phyloP scores from a whole-genome alignment of 2,888 invertebrate species.

The Arge pagana region DNA sequence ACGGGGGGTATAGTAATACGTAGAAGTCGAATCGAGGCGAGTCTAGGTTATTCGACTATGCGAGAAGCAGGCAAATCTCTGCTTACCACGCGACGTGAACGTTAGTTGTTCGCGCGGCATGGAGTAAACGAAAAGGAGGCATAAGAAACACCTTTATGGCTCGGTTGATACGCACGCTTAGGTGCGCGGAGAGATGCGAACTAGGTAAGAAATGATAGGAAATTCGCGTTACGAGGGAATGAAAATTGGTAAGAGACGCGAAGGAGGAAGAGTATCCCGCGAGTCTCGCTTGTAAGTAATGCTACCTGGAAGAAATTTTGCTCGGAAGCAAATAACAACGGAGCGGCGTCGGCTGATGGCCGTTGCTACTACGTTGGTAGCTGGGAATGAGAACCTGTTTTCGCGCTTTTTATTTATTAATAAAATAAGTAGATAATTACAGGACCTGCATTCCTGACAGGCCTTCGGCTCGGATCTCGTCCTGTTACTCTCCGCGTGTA shows the following conservation, averaged over 20 bases:
- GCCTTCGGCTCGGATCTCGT: conserved; percentile 29
- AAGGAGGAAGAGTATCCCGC: background rate
- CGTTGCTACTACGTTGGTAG: background rate
- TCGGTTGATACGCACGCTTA: too few species aligned
- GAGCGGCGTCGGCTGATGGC: background rate
- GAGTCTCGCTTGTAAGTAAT: conserved; percentile 16
- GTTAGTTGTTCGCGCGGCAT: too few species aligned
- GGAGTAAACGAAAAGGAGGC: too few species aligned
- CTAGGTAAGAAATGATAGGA: too few species aligned
- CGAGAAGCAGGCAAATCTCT: too few species aligned
- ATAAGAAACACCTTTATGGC: too few species aligned
- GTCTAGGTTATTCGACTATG: background rate
- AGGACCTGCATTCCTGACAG: conserved; percentile 46
- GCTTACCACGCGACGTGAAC: too few species aligned
- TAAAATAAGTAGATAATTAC: conserved; percentile 52
- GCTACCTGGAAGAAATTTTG: conserved; percentile 16
- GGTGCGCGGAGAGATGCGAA: too few species aligned
- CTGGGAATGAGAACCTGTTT: conserved; percentile 44
- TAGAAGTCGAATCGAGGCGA: background rate
- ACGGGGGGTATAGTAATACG: background rate
- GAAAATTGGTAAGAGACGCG: too few species aligned
- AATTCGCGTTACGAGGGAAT: too few species aligned
- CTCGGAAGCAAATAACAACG: background rate
- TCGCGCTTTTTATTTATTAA: conserved; percentile 50
- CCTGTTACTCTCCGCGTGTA: conserved; percentile 13